Evolutionary conservation across 2,797 vertebrate genomes (phyloP).

Genomic region (Phoxinus dragarum): DNA sequence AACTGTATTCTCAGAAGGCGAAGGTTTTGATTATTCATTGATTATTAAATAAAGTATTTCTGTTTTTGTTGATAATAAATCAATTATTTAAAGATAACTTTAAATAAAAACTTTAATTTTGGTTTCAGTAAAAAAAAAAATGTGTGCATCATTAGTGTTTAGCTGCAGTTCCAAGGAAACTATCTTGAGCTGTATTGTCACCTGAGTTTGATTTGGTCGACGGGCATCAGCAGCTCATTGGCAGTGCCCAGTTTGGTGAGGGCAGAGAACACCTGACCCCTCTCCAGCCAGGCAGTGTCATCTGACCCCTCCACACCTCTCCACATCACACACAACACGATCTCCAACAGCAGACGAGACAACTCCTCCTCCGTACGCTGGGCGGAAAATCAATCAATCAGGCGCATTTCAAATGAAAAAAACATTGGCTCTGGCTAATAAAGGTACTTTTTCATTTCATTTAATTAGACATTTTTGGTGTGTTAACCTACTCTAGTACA

Average conservation of each 20-base stretch:
- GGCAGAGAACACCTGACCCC: slow-evolving; percentile 95
- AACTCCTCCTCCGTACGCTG: slow-evolving; percentile 92
- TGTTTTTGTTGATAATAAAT: neutral
- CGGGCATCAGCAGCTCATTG: slow-evolving; percentile 88
- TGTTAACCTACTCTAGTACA: neutral
- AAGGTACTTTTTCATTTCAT: neutral
- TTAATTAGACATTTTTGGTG: neutral
- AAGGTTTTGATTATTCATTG: too few species aligned
- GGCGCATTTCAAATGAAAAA: neutral
- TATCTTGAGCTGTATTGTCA: slow-evolving; percentile 60
- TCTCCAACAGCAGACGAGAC: slow-evolving; percentile 85
- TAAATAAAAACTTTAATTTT: too few species aligned
- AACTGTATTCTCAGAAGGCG: too few species aligned
- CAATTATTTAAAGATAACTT: too few species aligned
- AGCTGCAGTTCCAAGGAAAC: too few species aligned
- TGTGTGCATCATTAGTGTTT: too few species aligned
- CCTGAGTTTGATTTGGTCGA: slow-evolving; percentile 94
- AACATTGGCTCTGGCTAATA: neutral
- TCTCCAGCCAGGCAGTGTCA: slow-evolving; percentile 89
- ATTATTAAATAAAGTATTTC: neutral
- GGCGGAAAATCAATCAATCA: slow-evolving; percentile 14
- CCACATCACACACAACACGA: slow-evolving; percentile 90
- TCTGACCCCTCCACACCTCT: slow-evolving; percentile 93
- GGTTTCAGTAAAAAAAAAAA: too few species aligned
- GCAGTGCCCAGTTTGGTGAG: slow-evolving; percentile 89